Percentiles rank a stretch among this genome's conserved stretches.
phyloP scores from a whole-genome alignment of 1,140 invertebrate species.

The Lycorma delicatula region DNA sequence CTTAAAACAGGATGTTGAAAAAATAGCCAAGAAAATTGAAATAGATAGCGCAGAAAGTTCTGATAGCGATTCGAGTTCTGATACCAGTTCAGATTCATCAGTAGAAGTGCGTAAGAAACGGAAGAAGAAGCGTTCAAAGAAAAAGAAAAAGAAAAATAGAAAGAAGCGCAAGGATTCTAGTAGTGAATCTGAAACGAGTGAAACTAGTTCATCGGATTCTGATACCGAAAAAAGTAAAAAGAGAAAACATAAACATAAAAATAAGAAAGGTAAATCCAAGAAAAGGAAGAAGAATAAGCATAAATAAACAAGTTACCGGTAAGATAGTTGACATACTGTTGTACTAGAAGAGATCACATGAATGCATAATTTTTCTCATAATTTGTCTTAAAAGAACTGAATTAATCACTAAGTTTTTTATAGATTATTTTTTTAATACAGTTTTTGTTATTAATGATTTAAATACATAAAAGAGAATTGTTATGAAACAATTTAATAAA shows the following conservation, averaged over 20 bases:
- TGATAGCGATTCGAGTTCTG: conserved; percentile 25
- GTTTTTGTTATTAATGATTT: too few species aligned
- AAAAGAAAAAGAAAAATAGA: conserved; percentile 18
- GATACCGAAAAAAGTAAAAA: conserved; percentile 22
- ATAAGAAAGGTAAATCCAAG: conserved; percentile 24
- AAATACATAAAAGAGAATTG: too few species aligned
- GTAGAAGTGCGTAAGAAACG: conserved; percentile 13
- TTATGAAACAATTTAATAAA: too few species aligned
- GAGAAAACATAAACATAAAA: conserved; percentile 26
- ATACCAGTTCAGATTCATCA: conserved; percentile 21
- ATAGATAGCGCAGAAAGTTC: conserved; percentile 24
- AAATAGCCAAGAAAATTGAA: conserved; percentile 23
- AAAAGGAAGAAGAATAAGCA: conserved; percentile 30
- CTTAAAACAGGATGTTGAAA: conserved; percentile 16
- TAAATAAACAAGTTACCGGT: conserved; percentile 5
- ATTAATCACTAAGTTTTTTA: too few species aligned
- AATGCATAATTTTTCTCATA: too few species aligned
- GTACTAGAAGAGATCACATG: too few species aligned
- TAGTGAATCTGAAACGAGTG: conserved; percentile 16
- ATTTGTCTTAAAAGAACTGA: too few species aligned
- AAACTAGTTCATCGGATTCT: conserved; percentile 14
- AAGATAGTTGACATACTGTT: too few species aligned
- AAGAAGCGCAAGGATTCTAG: conserved; percentile 11
- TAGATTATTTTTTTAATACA: too few species aligned
- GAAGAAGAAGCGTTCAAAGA: conserved; percentile 19